These are phyloP conservation scores for Columba guinea DNA, from an alignment of 2,797 vertebrate genomes.

Conservation along the genomic window DNA sequence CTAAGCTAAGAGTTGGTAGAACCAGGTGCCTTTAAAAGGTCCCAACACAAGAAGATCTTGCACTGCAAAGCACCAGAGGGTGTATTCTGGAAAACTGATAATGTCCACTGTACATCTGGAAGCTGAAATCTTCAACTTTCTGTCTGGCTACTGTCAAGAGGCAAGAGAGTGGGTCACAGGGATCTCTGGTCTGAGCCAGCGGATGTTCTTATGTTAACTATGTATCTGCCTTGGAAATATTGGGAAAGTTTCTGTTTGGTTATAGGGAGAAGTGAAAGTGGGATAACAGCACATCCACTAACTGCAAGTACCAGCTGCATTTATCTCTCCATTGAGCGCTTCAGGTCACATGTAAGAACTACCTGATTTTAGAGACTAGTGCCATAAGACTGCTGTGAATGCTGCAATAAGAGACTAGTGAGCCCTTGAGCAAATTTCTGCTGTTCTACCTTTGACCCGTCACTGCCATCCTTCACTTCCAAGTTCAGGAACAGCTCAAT, in stretches of 20 bases:
- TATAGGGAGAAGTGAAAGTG: neutral
- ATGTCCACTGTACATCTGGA: neutral
- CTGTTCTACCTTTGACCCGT: conserved; percentile 87
- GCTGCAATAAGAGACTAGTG: neutral
- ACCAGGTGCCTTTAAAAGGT: neutral
- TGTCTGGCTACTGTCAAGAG: neutral
- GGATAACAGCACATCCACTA: neutral
- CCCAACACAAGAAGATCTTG: neutral
- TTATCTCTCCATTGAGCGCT: neutral
- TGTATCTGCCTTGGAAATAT: neutral
- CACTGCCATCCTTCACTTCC: conserved; percentile 88
- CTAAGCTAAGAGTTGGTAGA: neutral
- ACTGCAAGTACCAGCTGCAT: neutral
- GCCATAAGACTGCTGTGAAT: fast-evolving
- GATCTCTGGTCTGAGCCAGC: neutral
- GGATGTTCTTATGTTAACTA: neutral
- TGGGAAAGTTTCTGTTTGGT: neutral
- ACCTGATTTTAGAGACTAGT: neutral
- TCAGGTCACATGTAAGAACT: neutral
- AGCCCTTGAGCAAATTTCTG: neutral
- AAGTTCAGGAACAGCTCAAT: conserved; percentile 97
- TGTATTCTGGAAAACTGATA: neutral
- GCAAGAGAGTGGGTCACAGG: neutral
- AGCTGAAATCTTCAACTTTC: neutral
- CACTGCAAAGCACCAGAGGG: neutral